These are phyloP conservation scores for Euwallacea similis DNA, from an alignment of 1,140 invertebrate genomes.

Conservation along the genomic window DNA sequence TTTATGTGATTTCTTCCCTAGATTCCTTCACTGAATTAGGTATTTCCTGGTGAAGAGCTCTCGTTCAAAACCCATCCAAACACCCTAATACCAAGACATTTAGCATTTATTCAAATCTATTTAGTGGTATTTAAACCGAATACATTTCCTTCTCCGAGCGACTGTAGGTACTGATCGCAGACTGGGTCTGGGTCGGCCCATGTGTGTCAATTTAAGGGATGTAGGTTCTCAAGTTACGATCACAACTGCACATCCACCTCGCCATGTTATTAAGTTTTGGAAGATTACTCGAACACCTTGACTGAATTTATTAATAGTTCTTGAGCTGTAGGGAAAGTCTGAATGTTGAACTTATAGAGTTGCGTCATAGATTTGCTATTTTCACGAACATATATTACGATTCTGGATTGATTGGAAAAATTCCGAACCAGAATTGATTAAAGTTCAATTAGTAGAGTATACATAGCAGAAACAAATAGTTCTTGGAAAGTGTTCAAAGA, in stretches of 20 bases:
- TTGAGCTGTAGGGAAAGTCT: neutral
- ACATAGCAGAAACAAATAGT: too few relatives aligned
- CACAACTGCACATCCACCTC: conserved; percentile 24
- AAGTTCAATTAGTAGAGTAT: too few relatives aligned
- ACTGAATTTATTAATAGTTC: conserved; percentile 17
- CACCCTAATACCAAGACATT: neutral
- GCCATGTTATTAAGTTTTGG: conserved; percentile 20
- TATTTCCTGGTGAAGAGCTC: conserved; percentile 3
- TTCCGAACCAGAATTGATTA: too few relatives aligned
- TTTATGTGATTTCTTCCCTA: neutral
- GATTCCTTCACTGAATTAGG: neutral
- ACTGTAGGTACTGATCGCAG: too few relatives aligned
- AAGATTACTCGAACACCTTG: conserved; percentile 28
- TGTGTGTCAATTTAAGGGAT: conserved; percentile 39
- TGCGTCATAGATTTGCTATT: too few relatives aligned
- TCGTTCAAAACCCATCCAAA: conserved; percentile 30
- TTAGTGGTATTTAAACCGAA: too few relatives aligned
- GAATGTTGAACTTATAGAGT: too few relatives aligned
- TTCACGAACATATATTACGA: too few relatives aligned
- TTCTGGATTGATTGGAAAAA: too few relatives aligned
- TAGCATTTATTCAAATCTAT: too few relatives aligned
- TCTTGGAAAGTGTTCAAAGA: too few relatives aligned
- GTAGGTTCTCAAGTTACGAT: conserved; percentile 32
- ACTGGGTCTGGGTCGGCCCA: conserved; percentile 36
- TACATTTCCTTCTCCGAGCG: too few relatives aligned